Conservation (phyloP, 1,140 invertebrate species). For the Micrasema minimum region DNA sequence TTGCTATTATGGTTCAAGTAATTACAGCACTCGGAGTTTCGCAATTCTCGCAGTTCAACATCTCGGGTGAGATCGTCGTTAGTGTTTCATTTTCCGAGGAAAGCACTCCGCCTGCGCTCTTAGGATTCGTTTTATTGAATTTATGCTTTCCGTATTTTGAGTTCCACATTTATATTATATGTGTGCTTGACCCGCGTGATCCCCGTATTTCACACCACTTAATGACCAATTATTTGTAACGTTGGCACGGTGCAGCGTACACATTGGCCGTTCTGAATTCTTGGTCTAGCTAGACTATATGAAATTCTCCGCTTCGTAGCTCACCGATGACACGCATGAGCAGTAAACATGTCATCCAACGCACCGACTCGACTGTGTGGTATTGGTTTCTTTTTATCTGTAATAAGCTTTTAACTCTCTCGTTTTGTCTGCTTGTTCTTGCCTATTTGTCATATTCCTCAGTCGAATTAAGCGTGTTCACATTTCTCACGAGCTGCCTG, state of each 20-base stretch:
- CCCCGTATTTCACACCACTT: constrained; percentile 25
- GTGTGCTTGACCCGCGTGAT: constrained; percentile 32
- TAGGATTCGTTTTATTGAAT: neutral
- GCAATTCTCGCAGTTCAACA: too few species aligned
- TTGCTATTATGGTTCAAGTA: too few species aligned
- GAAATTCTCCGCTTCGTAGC: constrained; percentile 2
- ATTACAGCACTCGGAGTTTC: too few species aligned
- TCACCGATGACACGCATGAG: constrained; percentile 18
- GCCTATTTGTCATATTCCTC: constrained; percentile 22
- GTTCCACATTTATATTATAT: constrained; percentile 23
- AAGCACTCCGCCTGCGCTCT: too few species aligned
- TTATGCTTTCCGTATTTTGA: constrained; percentile 11
- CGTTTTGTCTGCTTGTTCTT: neutral
- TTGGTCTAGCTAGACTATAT: constrained; percentile 1
- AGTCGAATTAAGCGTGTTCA: constrained; percentile 14
- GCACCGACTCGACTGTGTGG: neutral
- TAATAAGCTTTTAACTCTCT: constrained; percentile 9
- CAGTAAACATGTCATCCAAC: constrained; percentile 14
- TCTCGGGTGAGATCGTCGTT: too few species aligned
- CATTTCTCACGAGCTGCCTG: constrained; percentile 12
- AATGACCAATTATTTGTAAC: constrained; percentile 39
- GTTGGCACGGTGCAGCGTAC: neutral
- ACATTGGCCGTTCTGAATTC: neutral
- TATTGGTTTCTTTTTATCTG: constrained; percentile 4
- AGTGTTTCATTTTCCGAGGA: too few species aligned